These are phyloP conservation scores for Cetonia aurata DNA, from an alignment of 2,888 invertebrate genomes.

Conservation along the genomic window DNA sequence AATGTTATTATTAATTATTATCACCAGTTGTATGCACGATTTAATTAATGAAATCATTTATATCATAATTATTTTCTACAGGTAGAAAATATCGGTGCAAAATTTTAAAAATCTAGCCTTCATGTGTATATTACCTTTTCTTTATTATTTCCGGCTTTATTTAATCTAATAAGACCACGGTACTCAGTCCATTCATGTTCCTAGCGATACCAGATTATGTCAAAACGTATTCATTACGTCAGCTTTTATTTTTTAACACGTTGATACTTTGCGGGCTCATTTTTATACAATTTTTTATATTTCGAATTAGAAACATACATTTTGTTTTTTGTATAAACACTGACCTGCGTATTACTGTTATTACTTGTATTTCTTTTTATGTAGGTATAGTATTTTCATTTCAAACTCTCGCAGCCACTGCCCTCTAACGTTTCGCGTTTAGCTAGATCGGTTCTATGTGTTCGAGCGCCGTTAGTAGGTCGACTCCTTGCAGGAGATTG, in stretches of 20 bases:
- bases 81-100: conserved; percentile 23
- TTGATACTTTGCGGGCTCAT: not conserved
- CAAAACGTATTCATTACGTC: no score
- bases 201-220: no score
- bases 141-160: conserved; percentile 4
- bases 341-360: conserved; percentile 8
- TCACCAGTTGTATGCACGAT: no score
- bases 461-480: conserved; percentile 68
- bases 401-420: conserved; percentile 47
- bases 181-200: conserved; percentile 20
- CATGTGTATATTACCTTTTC: conserved; percentile 1
- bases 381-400: conserved; percentile 16
- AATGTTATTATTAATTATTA: not conserved
- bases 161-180: conserved; percentile 36
- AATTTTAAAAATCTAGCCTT: conserved; percentile 6
- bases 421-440: conserved; percentile 44
- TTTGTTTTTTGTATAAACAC: not conserved
- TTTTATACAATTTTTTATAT: not conserved
- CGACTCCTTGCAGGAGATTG: conserved; percentile 67
- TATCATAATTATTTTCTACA: no score
- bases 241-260: not conserved
- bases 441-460: conserved; percentile 61
- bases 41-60: no score
- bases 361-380: no score
- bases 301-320: conserved; percentile 1